Evolutionary conservation across 2,113 vertebrate genomes (phyloP), one percentile per base, ranked within the genome.

Genomic region (Opisthocomus hoazin): DNA sequence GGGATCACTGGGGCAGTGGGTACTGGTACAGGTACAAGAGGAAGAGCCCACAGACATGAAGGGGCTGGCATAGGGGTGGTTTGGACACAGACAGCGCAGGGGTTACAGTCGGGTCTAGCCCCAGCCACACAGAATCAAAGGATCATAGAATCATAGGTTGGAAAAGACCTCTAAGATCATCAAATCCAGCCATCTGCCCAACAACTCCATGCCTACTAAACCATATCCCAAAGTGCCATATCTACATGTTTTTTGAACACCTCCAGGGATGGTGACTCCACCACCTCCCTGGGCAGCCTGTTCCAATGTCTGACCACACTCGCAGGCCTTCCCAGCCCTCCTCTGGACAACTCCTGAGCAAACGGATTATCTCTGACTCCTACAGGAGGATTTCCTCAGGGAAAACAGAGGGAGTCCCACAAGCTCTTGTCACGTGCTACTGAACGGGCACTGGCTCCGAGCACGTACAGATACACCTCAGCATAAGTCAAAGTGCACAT

Each of bases 401-500:
- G 20, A 32, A 46, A 29, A 48, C 7, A 30, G 15, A 85, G 36
- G 53, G 37, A 84, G 43, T 50, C 29, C 71, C 24, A 2, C 7
- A 9, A 20, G 56, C 14, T 74, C 65, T 46, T 41, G 32, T 43
- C 32, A 37, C 15, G 36, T 48, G 57, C 53, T 64, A 0, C 12
- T 15, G 54, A 32, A 45, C 0, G 3, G 21, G 6, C 36, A 12
- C 1, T 2, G 51, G 30, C 36, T 69, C 27, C 1, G 1, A 51
- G 41, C 27, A 36, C 0, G 0, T 22, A 5, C 7, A 36, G 57
- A 26, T 9, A 58, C 20, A 57, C 17, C 64, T 78, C 77, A 3
- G 58, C 10, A 21, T n/a, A 30, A 22, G 74, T 8, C 29, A 53
- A 51, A 32, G 14, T 0, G 0, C 6, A 17, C 6, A 6, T 2